Percentiles rank a stretch among this genome's conserved stretches.
phyloP scores from a whole-genome alignment of 2,113 vertebrate species.

The Pagrus major region DNA sequence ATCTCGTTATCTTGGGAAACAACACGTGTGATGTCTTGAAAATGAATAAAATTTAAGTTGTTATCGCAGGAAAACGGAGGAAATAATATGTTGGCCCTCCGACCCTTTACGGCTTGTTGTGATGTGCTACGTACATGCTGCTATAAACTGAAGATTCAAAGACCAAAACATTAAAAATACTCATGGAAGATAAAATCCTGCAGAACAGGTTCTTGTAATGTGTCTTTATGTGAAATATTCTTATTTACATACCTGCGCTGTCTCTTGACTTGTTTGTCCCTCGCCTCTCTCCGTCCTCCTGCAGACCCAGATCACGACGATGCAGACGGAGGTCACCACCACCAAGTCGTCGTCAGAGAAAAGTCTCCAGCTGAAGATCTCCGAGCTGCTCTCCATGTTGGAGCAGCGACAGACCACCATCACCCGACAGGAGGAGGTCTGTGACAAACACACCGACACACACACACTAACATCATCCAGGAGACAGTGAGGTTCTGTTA shows the following conservation, averaged over 20 bases:
- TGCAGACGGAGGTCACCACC: conserved; percentile 87
- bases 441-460: background rate
- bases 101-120: too few relatives aligned
- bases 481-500: too few relatives aligned
- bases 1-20: too few relatives aligned
- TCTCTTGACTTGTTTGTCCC: background rate
- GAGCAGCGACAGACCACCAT: conserved; percentile 90
- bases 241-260: background rate
- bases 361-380: conserved; percentile 89
- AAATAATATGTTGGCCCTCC: too few relatives aligned
- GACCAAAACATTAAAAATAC: background rate
- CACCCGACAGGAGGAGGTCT: conserved; percentile 90
- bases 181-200: background rate
- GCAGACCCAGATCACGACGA: conserved; percentile 88
- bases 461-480: too few relatives aligned
- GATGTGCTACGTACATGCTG: too few relatives aligned
- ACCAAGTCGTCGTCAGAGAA: conserved; percentile 80
- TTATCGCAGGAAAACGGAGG: too few relatives aligned
- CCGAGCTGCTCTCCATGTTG: conserved; percentile 87
- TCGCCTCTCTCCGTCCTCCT: background rate
- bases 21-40: too few relatives aligned
- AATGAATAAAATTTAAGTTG: too few relatives aligned
- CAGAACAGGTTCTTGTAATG: background rate
- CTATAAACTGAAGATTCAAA: too few relatives aligned
- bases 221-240: background rate